A percentile compares a stretch with the other conserved stretches of the same genome.
These are phyloP conservation scores for Delphinapterus leucas DNA, from an alignment of 2,113 vertebrate genomes.

Conservation along the genomic window DNA sequence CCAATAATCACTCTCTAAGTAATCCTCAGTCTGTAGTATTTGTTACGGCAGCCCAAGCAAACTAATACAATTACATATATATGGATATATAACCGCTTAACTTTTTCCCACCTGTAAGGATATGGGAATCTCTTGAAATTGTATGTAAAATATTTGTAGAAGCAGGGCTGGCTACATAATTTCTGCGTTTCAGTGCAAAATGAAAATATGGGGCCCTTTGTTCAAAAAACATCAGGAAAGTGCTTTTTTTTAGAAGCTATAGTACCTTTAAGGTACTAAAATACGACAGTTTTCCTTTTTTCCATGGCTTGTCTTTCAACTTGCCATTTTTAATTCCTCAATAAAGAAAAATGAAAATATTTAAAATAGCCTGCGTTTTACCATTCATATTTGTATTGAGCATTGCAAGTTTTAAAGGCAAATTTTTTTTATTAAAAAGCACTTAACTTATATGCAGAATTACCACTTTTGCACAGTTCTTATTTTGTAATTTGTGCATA, in stretches of 20 bases:
- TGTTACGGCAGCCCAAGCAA: background rate
- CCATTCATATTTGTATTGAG: background rate
- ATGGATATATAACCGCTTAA: background rate
- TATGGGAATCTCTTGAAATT: background rate
- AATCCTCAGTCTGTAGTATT: background rate
- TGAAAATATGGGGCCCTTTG: background rate
- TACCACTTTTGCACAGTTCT: background rate
- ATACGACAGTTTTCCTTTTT: background rate
- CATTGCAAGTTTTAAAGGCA: background rate
- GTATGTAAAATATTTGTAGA: background rate
- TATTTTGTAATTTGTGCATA: background rate
- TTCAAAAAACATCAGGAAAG: background rate
- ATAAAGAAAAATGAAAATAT: conserved; percentile 14
- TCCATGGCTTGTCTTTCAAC: background rate
- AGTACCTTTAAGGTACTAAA: background rate
- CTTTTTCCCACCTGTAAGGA: background rate
- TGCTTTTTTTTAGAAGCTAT: background rate
- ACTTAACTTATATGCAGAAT: background rate
- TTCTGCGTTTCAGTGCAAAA: background rate
- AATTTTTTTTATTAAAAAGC: background rate
- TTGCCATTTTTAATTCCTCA: background rate
- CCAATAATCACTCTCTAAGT: background rate
- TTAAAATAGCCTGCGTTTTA: background rate
- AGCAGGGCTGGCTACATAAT: background rate
- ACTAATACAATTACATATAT: background rate